Evolutionary conservation across 1,140 invertebrate species (phyloP).

Genomic region (Saccostrea cuccullata): DNA sequence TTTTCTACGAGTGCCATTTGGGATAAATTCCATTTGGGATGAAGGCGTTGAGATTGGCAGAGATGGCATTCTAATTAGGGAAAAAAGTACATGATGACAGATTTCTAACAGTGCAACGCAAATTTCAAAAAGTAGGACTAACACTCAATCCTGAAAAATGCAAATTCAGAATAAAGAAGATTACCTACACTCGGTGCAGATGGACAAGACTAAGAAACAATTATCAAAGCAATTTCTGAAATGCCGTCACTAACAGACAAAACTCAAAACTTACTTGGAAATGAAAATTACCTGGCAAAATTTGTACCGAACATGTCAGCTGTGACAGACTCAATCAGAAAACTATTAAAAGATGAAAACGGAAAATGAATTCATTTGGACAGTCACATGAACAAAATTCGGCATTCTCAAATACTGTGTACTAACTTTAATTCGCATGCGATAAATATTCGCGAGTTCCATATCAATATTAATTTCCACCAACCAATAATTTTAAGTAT

Average conservation of each 20-base stretch:
- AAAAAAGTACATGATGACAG: slow-evolving; percentile 66
- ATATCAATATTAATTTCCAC: no score
- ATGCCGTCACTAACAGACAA: slow-evolving; percentile 34
- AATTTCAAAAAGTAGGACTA: slow-evolving; percentile 56
- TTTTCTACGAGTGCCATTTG: slow-evolving; percentile 55
- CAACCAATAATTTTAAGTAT: no score
- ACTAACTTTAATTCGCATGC: not conserved
- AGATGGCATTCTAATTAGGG: slow-evolving; percentile 75
- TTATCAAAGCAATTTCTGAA: slow-evolving; percentile 38
- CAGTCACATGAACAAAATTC: not conserved
- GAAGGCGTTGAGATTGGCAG: slow-evolving; percentile 70
- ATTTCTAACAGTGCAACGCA: slow-evolving; percentile 12
- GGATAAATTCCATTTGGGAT: slow-evolving; percentile 52
- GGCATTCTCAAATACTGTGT: slow-evolving; percentile 65
- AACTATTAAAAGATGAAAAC: slow-evolving; percentile 44
- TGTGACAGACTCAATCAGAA: slow-evolving; percentile 59
- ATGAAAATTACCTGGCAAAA: slow-evolving; percentile 59
- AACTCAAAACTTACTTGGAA: slow-evolving; percentile 39
- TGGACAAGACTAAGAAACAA: slow-evolving; percentile 33
- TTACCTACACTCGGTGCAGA: not conserved
- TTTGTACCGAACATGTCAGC: slow-evolving; percentile 74
- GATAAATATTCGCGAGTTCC: no score
- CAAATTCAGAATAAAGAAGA: slow-evolving; percentile 66
- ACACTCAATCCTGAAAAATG: slow-evolving; percentile 79
- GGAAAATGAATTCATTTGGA: slow-evolving; percentile 48